phyloP scores from a whole-genome alignment of 2,888 invertebrate genomes.

The Drosophila peninsularis region DNA sequence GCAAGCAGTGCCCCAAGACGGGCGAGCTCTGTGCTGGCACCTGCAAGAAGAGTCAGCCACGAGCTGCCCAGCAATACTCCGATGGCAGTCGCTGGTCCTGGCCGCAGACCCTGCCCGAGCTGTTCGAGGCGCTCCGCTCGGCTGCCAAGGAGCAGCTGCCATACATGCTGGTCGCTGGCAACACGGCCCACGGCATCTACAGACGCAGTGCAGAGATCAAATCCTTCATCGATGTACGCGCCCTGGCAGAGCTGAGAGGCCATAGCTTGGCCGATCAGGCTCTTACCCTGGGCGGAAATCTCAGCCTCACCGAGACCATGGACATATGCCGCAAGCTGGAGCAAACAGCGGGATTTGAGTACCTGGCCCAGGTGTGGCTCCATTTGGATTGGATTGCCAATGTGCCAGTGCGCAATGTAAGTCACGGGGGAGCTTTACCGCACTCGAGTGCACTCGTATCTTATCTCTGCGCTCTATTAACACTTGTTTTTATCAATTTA shows the following conservation, averaged over 20 bases:
- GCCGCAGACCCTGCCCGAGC: conserved; percentile 67
- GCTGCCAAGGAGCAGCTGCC: conserved; percentile 79
- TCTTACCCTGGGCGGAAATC: conserved; percentile 81
- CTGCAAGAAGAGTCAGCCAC: conserved; percentile 66
- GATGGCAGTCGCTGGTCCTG: conserved; percentile 81
- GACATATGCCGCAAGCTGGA: conserved; percentile 84
- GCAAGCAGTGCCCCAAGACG: conserved; percentile 84
- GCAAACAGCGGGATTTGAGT: conserved; percentile 85
- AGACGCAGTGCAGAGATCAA: conserved; percentile 80
- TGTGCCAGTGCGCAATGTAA: conserved; percentile 89
- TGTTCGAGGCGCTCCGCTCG: conserved; percentile 81
- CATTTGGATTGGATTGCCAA: conserved; percentile 89
- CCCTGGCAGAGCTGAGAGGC: conserved; percentile 86
- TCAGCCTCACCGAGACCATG: conserved; percentile 86
- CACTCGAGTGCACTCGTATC: conserved; percentile 7
- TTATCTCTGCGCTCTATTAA: conserved; percentile 10
- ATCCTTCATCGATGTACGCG: conserved; percentile 88
- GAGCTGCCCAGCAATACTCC: conserved; percentile 43
- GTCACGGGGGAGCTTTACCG: conserved; percentile 60
- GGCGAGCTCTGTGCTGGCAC: conserved; percentile 82
- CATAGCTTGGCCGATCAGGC: conserved; percentile 77
- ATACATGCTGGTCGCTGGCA: conserved; percentile 90
- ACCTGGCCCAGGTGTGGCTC: conserved; percentile 85
- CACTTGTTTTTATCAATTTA: conserved; percentile 23
- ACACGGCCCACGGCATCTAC: conserved; percentile 90